phyloP scores from a whole-genome alignment of 2,113 vertebrate genomes.

The Phainopepla nitens region DNA sequence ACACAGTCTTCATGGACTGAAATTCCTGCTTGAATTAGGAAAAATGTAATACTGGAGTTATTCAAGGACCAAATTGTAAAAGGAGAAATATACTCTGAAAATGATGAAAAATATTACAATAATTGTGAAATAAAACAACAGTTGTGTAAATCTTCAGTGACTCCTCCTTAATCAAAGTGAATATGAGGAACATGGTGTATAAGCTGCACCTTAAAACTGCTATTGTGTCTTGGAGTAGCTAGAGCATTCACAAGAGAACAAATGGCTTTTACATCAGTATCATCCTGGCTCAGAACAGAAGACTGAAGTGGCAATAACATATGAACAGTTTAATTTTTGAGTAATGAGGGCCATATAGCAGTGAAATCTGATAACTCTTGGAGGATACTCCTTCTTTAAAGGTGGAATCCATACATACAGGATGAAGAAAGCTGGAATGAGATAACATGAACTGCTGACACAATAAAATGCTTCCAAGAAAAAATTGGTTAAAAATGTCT shows the following conservation, averaged over 20 bases:
- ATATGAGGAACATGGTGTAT: neutral
- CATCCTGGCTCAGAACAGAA: neutral
- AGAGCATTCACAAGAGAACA: neutral
- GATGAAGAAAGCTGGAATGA: neutral
- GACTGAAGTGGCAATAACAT: neutral
- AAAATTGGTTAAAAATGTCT: neutral
- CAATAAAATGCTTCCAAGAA: neutral
- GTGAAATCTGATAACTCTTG: neutral
- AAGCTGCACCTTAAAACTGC: neutral
- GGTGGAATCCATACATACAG: neutral
- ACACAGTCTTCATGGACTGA: neutral
- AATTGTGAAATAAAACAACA: neutral
- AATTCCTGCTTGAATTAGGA: neutral
- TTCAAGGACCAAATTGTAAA: neutral
- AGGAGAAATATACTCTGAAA: neutral
- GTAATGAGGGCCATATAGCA: neutral
- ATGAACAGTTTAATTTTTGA: neutral
- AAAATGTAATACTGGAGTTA: neutral
- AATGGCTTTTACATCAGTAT: neutral
- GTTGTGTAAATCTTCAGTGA: neutral
- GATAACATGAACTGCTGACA: neutral
- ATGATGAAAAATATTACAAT: neutral
- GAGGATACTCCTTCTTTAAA: neutral
- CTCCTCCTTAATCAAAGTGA: neutral
- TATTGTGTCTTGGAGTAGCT: neutral